A percentile compares a stretch with the other conserved stretches of the same genome.
Evolutionary conservation across 2,113 vertebrate species (phyloP).

Genomic region (Tauraco erythrolophus): DNA sequence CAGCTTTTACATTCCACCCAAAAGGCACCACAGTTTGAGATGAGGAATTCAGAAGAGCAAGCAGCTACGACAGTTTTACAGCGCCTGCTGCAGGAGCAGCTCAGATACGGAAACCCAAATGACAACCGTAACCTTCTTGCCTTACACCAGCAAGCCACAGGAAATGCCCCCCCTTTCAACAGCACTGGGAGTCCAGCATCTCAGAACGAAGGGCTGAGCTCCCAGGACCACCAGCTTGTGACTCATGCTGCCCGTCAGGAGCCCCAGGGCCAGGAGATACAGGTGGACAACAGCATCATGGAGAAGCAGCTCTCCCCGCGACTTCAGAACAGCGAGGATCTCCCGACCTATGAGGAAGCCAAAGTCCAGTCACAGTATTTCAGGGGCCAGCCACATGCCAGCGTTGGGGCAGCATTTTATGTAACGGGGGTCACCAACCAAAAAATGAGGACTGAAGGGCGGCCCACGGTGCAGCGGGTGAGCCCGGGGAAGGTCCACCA

Average conservation of each 20-base stretch:
- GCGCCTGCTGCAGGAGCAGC: slow-evolving; percentile 97
- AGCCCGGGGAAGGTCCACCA: slow-evolving; percentile 91
- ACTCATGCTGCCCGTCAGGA: slow-evolving; percentile 95
- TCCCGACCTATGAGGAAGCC: slow-evolving; percentile 96
- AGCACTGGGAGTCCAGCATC: slow-evolving; percentile 75
- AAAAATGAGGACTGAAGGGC: slow-evolving; percentile 95
- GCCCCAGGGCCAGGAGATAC: slow-evolving; percentile 98
- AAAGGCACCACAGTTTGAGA: slow-evolving; percentile 84
- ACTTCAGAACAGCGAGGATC: slow-evolving; percentile 89
- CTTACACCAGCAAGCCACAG: slow-evolving; percentile 87
- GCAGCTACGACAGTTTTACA: slow-evolving; percentile 92
- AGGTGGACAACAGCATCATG: slow-evolving; percentile 89
- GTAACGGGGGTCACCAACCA: slow-evolving; percentile 89
- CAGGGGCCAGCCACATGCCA: slow-evolving; percentile 87
- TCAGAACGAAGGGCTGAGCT: slow-evolving; percentile 80
- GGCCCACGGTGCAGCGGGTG: slow-evolving; percentile 90
- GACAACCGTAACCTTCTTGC: slow-evolving; percentile 91
- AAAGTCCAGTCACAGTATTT: slow-evolving; percentile 99
- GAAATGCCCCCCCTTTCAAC: slow-evolving; percentile 77
- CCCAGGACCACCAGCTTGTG: slow-evolving; percentile 88
- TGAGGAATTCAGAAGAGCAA: slow-evolving; percentile 95
- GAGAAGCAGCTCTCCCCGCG: slow-evolving; percentile 89
- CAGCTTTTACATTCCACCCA: slow-evolving; percentile 88
- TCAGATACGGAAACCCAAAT: slow-evolving; percentile 89
- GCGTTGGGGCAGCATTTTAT: slow-evolving; percentile 91